These are phyloP conservation scores for Centropus unirufus DNA, from an alignment of 2,113 vertebrate species.

Conservation along the genomic window DNA sequence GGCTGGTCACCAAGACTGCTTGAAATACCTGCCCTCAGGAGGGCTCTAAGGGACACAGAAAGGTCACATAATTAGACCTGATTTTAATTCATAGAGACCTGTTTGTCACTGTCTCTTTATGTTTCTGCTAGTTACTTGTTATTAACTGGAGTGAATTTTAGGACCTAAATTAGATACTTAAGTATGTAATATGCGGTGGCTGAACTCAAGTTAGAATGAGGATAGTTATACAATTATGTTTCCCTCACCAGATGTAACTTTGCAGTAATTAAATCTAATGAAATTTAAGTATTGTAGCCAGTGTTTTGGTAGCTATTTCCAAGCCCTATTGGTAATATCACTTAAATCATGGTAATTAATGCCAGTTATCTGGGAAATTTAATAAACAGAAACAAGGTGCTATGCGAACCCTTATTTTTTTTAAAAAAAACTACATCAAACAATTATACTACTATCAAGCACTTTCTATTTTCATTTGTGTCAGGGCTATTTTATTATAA, in stretches of 20 bases:
- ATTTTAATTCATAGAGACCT: conserved; percentile 86
- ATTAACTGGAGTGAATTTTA: conserved; percentile 85
- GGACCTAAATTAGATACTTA: conserved; percentile 70
- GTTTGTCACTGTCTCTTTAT: conserved; percentile 74
- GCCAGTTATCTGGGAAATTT: conserved; percentile 33
- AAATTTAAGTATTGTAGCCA: conserved; percentile 61
- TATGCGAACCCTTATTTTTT: conserved; percentile 23
- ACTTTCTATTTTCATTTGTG: conserved; percentile 34
- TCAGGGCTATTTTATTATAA: conserved; percentile 14
- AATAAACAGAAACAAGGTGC: conserved; percentile 36
- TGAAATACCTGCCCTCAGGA: conserved; percentile 77
- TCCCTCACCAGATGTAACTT: conserved; percentile 71
- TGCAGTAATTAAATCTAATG: conserved; percentile 69
- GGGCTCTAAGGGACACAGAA: conserved; percentile 70
- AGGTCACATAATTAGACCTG: conserved; percentile 85
- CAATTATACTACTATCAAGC: neutral
- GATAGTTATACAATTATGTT: conserved; percentile 59
- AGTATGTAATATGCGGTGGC: conserved; percentile 68
- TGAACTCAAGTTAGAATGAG: conserved; percentile 66
- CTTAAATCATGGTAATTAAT: conserved; percentile 64
- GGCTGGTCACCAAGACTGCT: conserved; percentile 78
- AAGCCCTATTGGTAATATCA: conserved; percentile 58
- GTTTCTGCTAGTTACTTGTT: conserved; percentile 80
- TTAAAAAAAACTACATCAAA: neutral
- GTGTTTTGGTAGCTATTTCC: conserved; percentile 66